phyloP scores from a whole-genome alignment of 2,797 vertebrate genomes.

The Cottoperca gobio region DNA sequence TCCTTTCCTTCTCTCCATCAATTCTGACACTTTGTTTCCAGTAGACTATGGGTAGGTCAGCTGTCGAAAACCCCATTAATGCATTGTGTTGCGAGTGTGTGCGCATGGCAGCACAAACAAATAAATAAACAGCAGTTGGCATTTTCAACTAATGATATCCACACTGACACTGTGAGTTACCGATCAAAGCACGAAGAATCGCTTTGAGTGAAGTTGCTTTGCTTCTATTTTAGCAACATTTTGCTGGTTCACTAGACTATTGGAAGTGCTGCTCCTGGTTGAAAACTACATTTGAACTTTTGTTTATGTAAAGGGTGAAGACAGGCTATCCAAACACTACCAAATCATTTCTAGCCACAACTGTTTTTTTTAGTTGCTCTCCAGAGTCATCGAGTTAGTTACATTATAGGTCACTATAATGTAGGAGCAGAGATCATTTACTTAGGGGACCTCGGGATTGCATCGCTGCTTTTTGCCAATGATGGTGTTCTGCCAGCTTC shows the following conservation, averaged over 20 bases:
- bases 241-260: not conserved
- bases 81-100: slow-evolving; percentile 1
- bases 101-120: slow-evolving; percentile 8
- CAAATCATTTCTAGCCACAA: not conserved
- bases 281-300: slow-evolving; percentile 10
- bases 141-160: slow-evolving; percentile 38
- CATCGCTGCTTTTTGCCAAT: too few species aligned
- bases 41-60: slow-evolving; percentile 10
- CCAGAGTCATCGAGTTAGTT: not conserved
- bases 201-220: slow-evolving; percentile 5
- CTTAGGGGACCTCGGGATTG: not conserved
- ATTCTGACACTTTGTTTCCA: slow-evolving; percentile 17
- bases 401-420: not conserved
- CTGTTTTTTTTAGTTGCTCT: not conserved
- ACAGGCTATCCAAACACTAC: not conserved
- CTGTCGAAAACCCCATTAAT: slow-evolving; percentile 24
- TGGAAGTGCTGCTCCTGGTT: slow-evolving; percentile 1
- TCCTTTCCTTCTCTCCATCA: too few species aligned
- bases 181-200: slow-evolving; percentile 3
- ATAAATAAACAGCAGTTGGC: slow-evolving; percentile 22
- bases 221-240: slow-evolving; percentile 27
- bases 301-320: slow-evolving; percentile 14
- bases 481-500: too few species aligned
- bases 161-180: slow-evolving; percentile 10
- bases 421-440: not conserved